A percentile compares a stretch with the other conserved stretches of the same genome.
Evolutionary conservation across 2,888 invertebrate genomes (phyloP).

Genomic region (Hyposoter dolosus): DNA sequence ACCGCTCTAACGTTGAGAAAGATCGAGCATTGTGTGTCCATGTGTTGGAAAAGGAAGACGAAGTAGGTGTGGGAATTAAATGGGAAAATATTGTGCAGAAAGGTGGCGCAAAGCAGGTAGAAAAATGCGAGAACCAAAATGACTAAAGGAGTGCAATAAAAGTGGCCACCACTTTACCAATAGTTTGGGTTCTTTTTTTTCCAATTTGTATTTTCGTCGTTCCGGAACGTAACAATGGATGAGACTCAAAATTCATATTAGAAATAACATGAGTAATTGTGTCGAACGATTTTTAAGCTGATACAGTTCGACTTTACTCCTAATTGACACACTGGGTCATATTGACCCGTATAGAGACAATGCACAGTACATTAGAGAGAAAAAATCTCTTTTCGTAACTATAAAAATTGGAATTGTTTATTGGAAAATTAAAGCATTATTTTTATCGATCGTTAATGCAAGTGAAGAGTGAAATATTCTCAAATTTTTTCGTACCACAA

Average conservation of each 20-base stretch:
- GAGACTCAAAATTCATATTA: neutral
- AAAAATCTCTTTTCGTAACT: no score
- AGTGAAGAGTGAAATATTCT: neutral
- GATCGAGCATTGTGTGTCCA: conserved; percentile 26
- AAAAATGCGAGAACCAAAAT: conserved; percentile 13
- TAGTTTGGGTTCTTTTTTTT: neutral
- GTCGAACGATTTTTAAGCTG: neutral
- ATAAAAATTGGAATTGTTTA: no score
- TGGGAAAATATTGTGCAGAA: conserved; percentile 35
- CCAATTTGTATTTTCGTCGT: neutral
- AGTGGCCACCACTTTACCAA: conserved; percentile 14
- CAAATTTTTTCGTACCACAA: neutral
- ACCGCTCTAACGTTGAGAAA: neutral
- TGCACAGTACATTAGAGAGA: no score
- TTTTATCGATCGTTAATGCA: neutral
- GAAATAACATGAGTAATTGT: neutral
- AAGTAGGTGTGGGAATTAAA: conserved; percentile 43
- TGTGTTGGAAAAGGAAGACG: neutral
- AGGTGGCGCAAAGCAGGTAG: conserved; percentile 56
- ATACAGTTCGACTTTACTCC: no score
- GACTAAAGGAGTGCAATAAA: conserved; percentile 52
- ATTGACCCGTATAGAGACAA: neutral
- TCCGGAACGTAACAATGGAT: neutral
- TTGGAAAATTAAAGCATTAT: no score
- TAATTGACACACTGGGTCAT: neutral